Conservation (phyloP, 1,140 invertebrate species). For the Drosophila virilis region DNA sequence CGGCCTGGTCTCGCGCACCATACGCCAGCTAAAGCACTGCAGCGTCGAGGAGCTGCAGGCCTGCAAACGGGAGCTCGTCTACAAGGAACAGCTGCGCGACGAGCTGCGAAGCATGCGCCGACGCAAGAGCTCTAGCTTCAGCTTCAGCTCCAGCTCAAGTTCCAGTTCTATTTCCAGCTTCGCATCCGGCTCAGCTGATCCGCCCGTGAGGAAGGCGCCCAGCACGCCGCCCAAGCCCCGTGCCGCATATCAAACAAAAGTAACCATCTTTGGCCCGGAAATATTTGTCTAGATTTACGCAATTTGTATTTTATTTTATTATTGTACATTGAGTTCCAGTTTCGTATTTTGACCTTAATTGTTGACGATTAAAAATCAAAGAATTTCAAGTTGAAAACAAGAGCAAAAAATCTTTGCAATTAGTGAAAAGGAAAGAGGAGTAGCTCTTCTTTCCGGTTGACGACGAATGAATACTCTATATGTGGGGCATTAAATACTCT, state of each 20-base stretch:
- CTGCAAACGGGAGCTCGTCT: constrained; percentile 67
- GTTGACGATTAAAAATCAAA: constrained; percentile 78
- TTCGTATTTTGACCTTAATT: constrained; percentile 57
- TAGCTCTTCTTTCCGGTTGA: too few species aligned
- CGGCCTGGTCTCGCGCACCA: constrained; percentile 62
- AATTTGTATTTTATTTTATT: constrained; percentile 10
- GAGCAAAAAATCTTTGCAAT: constrained; percentile 43
- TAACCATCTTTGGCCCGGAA: constrained; percentile 58
- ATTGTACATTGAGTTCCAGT: constrained; percentile 7
- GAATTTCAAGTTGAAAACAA: constrained; percentile 38
- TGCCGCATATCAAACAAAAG: constrained; percentile 8
- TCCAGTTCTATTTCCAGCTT: background rate
- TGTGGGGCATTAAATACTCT: too few species aligned
- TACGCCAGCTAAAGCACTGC: constrained; percentile 68
- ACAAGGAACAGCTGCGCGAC: constrained; percentile 68
- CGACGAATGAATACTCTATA: too few species aligned
- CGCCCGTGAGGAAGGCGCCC: constrained; percentile 38
- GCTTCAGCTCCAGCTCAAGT: too few species aligned
- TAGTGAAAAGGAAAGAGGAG: constrained; percentile 33
- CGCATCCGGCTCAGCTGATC: background rate
- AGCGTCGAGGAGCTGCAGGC: constrained; percentile 69
- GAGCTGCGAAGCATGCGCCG: constrained; percentile 51
- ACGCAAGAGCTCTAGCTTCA: constrained; percentile 19
- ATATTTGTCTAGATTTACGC: constrained; percentile 53
- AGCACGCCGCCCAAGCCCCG: constrained; percentile 63